Percentiles rank a stretch among this genome's conserved stretches.
phyloP scores from a whole-genome alignment of 1,140 invertebrate species.

The Episyrphus balteatus region DNA sequence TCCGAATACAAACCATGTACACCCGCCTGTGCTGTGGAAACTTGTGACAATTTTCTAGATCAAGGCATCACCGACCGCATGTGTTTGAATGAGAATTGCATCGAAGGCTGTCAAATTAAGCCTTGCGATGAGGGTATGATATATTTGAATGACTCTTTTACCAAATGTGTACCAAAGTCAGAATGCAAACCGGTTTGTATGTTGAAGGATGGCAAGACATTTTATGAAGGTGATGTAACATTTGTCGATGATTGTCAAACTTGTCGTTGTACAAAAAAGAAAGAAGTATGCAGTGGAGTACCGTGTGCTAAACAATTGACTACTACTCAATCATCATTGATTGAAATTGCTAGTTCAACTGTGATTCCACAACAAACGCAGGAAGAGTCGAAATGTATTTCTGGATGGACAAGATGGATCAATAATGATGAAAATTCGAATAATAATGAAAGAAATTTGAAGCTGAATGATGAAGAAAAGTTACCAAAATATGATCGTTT shows the following conservation, averaged over 20 bases:
- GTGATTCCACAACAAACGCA: conserved; percentile 12
- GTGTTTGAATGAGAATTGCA: conserved; percentile 61
- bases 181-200: conserved; percentile 60
- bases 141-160: conserved; percentile 54
- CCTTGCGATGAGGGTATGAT: conserved; percentile 58
- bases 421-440: conserved; percentile 44
- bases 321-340: neutral
- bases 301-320: conserved; percentile 42
- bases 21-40: conserved; percentile 66
- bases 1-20: conserved; percentile 70
- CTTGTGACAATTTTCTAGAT: conserved; percentile 67
- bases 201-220: conserved; percentile 47
- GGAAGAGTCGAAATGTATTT: conserved; percentile 39
- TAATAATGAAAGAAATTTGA: conserved; percentile 16
- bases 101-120: conserved; percentile 56
- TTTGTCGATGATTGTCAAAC: conserved; percentile 63
- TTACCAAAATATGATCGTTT: conserved; percentile 27
- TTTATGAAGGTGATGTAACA: conserved; percentile 68
- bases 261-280: conserved; percentile 55
- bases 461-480: conserved; percentile 32
- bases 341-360: conserved; percentile 15
- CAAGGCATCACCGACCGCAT: conserved; percentile 45
- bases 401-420: conserved; percentile 67
- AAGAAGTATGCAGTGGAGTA: conserved; percentile 55
- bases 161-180: conserved; percentile 60